These are phyloP conservation scores for Aleiodes sp. DNA, from an alignment of 1,140 invertebrate genomes.

Conservation along the genomic window DNA sequence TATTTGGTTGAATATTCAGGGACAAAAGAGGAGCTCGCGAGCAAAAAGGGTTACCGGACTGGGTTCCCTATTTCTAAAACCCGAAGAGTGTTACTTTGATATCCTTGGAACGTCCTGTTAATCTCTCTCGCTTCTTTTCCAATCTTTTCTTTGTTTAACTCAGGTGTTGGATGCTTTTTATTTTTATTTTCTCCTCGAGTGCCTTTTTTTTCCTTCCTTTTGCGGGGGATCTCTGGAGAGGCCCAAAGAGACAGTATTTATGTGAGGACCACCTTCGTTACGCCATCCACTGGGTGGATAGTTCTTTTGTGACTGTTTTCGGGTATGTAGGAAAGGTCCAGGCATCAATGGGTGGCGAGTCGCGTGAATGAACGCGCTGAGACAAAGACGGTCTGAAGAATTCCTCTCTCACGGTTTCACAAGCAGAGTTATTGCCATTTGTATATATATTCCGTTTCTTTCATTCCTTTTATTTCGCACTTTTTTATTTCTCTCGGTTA, in stretches of 20 bases:
- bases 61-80: neutral
- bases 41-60: neutral
- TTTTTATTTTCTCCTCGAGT: no score
- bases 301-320: slow-evolving; percentile 48
- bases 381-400: slow-evolving; percentile 48
- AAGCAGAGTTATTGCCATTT: slow-evolving; percentile 3
- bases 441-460: neutral
- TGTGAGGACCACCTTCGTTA: slow-evolving; percentile 57
- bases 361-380: slow-evolving; percentile 59
- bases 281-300: slow-evolving; percentile 58
- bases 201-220: slow-evolving; percentile 30
- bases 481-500: neutral
- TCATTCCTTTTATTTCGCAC: neutral
- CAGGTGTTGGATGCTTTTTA: neutral
- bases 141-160: slow-evolving; percentile 14
- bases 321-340: slow-evolving; percentile 31
- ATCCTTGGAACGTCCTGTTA: slow-evolving; percentile 25
- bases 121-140: neutral
- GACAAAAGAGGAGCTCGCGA: slow-evolving; percentile 19
- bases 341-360: slow-evolving; percentile 58
- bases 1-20: slow-evolving; percentile 5
- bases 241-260: slow-evolving; percentile 36
- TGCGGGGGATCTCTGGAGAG: slow-evolving; percentile 8
- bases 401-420: slow-evolving; percentile 61
- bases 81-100: slow-evolving; percentile 18